Evolutionary conservation across 2,888 invertebrate genomes (phyloP), one percentile per base, ranked within the genome.

Genomic region (Chrysodeixis includens): DNA sequence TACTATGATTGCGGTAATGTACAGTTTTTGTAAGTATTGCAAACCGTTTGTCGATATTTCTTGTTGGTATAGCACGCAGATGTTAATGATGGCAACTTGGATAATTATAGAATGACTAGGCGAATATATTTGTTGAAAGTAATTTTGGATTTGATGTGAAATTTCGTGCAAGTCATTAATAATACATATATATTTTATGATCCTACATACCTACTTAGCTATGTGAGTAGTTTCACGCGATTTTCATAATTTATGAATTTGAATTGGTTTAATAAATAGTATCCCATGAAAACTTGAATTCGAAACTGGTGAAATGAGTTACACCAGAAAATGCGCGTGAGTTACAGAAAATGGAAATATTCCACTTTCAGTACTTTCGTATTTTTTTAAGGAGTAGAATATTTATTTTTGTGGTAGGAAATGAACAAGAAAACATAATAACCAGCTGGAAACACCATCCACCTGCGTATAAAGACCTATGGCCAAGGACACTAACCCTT

Each of bases 401-500:
- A 26, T 26, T 4, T 26, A 6, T 26, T 4, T 26, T 26, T 4
- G 26, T 26, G 6, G 26, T 2, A 26, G 6, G 26, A 26, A 26
- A 26, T 26, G 26, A n/a, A 12, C 32, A 8, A 35, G 12, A 14
- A 0, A 1, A 35, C 14, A 35, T 4, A n/a, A n/a, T n/a, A n/a
- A n/a, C 9, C 30, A 32, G 30, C 9, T 53, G 9, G 16, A 16
- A 49, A 5, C n/a, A 14, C 12, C 44, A 44, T 30, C 2, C 30
- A 54, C 18, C 14, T 18, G 57, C 22, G 8, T 18, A 46, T n/a
- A 14, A 12, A 18, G 20, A 32, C 18, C 18, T 14, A 22, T 30
- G 35, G 18, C 22, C 68, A 56, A 68, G 51, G 68, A 51, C 58
- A 35, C 44, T 30, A 35, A 44, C 20, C 18, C 54, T 32, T 10